Evolutionary conservation across 30 jellyfish, hydroid and myxozoan species (phyloP).

Genomic region (Chironex yamaguchii): DNA sequence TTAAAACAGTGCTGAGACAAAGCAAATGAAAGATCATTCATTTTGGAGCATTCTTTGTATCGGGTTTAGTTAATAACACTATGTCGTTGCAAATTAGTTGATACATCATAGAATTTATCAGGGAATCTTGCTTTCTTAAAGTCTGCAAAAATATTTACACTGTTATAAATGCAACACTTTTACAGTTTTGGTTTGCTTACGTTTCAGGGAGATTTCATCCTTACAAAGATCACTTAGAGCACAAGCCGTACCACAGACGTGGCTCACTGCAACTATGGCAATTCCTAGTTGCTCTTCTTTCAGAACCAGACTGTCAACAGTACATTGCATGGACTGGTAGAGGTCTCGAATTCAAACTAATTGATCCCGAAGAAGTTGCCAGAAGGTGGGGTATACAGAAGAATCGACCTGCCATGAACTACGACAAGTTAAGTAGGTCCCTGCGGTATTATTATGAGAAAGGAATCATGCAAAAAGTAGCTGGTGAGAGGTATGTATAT

Average conservation of each 20-base stretch:
- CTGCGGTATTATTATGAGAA: slow-evolving; percentile 94
- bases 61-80: no score
- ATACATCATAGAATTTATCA: no score
- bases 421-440: slow-evolving; percentile 95
- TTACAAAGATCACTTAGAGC: slow-evolving; percentile 74
- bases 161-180: no score
- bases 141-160: no score
- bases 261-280: slow-evolving; percentile 98
- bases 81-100: no score
- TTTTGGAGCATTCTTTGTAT: no score
- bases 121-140: no score
- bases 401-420: slow-evolving; percentile 98
- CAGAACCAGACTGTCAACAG: slow-evolving; percentile 97
- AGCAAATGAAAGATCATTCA: no score
- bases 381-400: slow-evolving; percentile 99
- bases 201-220: slow-evolving; percentile 53
- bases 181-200: neutral
- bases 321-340: slow-evolving; percentile 97
- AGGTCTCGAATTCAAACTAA: slow-evolving; percentile 93
- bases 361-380: slow-evolving; percentile 99
- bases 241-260: slow-evolving; percentile 90
- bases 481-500: slow-evolving; percentile 97
- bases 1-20: no score
- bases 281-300: slow-evolving; percentile 91
- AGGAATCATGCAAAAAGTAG: slow-evolving; percentile 98